phyloP scores from a whole-genome alignment of 1,140 invertebrate genomes.

The Yoshiicerus persimilis region DNA sequence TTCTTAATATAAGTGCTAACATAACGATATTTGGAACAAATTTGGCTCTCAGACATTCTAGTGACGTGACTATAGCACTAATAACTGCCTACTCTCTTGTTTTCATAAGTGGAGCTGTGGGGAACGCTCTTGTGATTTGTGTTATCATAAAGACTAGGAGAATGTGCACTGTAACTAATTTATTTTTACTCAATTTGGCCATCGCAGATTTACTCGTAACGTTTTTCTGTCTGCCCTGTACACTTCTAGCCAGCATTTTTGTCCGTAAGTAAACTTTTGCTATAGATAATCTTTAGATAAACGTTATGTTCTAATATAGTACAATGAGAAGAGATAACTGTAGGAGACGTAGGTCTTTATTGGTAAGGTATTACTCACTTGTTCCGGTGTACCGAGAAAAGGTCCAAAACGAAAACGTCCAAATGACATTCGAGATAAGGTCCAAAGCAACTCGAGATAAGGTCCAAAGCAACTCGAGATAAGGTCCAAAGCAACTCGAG shows the following conservation, averaged over 20 bases:
- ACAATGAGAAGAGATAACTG: no score
- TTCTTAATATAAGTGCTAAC: neutral
- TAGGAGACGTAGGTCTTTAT: no score
- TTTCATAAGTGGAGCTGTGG: constrained; percentile 79
- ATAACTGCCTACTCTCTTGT: constrained; percentile 75
- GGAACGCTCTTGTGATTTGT: constrained; percentile 86
- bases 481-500: no score
- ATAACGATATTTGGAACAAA: neutral
- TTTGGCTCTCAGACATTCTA: neutral
- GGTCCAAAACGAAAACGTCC: no score
- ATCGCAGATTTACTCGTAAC: constrained; percentile 57
- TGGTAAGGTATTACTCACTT: no score
- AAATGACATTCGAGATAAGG: no score
- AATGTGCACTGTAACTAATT: constrained; percentile 63
- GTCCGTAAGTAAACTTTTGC: constrained; percentile 50
- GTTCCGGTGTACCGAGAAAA: no score
- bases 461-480: no score
- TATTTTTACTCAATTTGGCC: constrained; percentile 56
- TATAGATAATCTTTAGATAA: no score
- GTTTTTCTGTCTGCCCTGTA: constrained; percentile 61
- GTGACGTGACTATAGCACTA: neutral
- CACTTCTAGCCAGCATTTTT: constrained; percentile 54
- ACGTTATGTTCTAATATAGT: no score
- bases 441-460: no score
- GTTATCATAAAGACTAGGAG: constrained; percentile 67